Evolutionary conservation across 1,140 invertebrate genomes (phyloP).

Genomic region (Drosophila yakuba): DNA sequence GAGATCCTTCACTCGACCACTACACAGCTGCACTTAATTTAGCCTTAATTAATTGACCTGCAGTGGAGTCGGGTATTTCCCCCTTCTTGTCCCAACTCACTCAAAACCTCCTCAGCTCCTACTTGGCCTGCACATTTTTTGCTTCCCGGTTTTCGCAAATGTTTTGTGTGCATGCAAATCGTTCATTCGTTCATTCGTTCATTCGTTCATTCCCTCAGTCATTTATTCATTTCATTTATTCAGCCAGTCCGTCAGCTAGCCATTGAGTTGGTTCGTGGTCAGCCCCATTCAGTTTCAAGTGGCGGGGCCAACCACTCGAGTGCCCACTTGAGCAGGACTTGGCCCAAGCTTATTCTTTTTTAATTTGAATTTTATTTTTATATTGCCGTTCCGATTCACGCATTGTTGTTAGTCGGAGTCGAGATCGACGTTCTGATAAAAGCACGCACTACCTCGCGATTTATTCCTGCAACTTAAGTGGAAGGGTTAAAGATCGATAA

Average conservation of each 20-base stretch:
- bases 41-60: constrained; percentile 82
- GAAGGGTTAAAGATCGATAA: constrained; percentile 38
- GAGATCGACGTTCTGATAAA: constrained; percentile 21
- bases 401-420: not conserved
- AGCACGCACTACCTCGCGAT: not conserved
- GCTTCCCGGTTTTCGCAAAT: constrained; percentile 58
- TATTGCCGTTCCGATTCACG: not conserved
- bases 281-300: constrained; percentile 69
- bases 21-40: constrained; percentile 75
- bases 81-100: not conserved
- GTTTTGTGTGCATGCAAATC: constrained; percentile 80
- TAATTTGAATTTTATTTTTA: constrained; percentile 52
- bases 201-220: constrained; percentile 37
- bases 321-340: constrained; percentile 66
- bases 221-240: constrained; percentile 27
- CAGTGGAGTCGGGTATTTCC: constrained; percentile 63
- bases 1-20: constrained; percentile 59
- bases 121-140: constrained; percentile 38
- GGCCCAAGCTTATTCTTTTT: constrained; percentile 56
- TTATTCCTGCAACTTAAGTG: not conserved
- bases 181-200: constrained; percentile 65
- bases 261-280: constrained; percentile 52
- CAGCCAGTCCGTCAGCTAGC: constrained; percentile 27
- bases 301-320: constrained; percentile 54
- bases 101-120: not conserved